These are phyloP conservation scores for Drosophila multiciliata DNA, from an alignment of 2,888 invertebrate genomes.

Conservation along the genomic window DNA sequence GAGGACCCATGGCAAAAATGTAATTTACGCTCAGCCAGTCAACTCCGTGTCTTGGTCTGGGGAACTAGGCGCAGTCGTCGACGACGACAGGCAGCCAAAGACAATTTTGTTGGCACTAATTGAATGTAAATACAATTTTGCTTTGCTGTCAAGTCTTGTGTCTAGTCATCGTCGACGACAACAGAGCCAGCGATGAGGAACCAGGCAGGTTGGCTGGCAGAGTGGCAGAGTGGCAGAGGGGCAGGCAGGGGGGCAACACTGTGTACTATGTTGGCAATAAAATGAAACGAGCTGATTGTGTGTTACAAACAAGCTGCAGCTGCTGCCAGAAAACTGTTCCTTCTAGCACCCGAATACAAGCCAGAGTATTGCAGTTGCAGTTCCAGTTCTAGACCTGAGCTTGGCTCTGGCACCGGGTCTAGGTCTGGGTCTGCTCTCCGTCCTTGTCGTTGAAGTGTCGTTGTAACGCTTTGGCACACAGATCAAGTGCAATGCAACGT, in stretches of 20 bases:
- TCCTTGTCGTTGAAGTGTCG: constrained; percentile 66
- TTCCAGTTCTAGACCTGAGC: background rate
- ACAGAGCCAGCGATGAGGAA: constrained; percentile 32
- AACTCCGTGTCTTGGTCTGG: constrained; percentile 21
- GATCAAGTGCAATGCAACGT: constrained; percentile 81
- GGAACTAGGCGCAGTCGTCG: constrained; percentile 56
- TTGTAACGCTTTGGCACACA: constrained; percentile 81
- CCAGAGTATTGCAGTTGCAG: background rate
- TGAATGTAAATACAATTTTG: constrained; percentile 81
- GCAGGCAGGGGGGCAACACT: background rate
- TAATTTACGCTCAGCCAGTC: constrained; percentile 70
- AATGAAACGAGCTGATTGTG: constrained; percentile 79
- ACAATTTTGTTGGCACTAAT: constrained; percentile 81
- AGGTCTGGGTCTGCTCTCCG: constrained; percentile 1
- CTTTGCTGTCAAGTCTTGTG: constrained; percentile 81
- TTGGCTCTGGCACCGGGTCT: constrained; percentile 4
- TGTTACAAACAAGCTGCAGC: constrained; percentile 73
- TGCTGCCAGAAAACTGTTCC: constrained; percentile 41
- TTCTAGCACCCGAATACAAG: background rate
- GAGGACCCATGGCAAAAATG: constrained; percentile 54
- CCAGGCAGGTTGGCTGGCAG: constrained; percentile 5
- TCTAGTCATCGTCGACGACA: constrained; percentile 62
- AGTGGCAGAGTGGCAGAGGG: background rate
- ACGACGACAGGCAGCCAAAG: constrained; percentile 76
- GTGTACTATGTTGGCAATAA: constrained; percentile 63